Conservation (phyloP, 2,888 invertebrate species). For the Hetaerina titia region DNA sequence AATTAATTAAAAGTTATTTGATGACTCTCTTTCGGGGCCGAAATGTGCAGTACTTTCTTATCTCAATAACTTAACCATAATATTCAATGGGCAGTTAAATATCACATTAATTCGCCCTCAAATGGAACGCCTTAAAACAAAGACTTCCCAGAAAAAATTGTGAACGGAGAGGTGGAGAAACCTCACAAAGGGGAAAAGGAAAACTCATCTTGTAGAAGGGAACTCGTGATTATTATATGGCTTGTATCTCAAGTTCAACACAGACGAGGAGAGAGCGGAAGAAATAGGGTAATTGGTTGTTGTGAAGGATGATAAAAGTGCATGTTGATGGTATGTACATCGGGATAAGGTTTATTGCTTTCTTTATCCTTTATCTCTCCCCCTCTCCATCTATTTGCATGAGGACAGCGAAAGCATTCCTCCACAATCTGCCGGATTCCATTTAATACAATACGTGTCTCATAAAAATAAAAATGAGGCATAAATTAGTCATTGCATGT, state of each 20-base stretch:
- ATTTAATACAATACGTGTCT: too few relatives aligned
- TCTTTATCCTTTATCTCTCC: background rate
- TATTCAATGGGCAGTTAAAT: background rate
- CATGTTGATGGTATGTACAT: background rate
- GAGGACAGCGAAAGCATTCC: too few relatives aligned
- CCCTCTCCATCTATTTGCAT: too few relatives aligned
- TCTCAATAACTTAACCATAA: too few relatives aligned
- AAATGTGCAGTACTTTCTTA: too few relatives aligned
- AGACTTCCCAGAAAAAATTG: background rate
- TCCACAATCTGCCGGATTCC: too few relatives aligned
- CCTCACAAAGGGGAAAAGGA: background rate
- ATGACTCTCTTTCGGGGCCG: too few relatives aligned
- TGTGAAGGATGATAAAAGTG: background rate
- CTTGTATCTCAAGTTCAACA: background rate
- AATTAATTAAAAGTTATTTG: too few relatives aligned
- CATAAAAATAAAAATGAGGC: too few relatives aligned
- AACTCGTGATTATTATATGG: background rate
- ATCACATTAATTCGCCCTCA: background rate
- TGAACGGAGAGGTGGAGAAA: background rate
- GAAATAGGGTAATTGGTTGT: background rate
- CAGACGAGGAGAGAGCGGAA: background rate
- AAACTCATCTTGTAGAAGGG: background rate
- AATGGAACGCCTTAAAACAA: background rate
- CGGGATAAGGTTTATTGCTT: background rate
- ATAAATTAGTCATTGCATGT: too few relatives aligned